A percentile compares a stretch with the other conserved stretches of the same genome.
phyloP scores from a whole-genome alignment of 2,113 vertebrate genomes.

The Platichthys stellatus region DNA sequence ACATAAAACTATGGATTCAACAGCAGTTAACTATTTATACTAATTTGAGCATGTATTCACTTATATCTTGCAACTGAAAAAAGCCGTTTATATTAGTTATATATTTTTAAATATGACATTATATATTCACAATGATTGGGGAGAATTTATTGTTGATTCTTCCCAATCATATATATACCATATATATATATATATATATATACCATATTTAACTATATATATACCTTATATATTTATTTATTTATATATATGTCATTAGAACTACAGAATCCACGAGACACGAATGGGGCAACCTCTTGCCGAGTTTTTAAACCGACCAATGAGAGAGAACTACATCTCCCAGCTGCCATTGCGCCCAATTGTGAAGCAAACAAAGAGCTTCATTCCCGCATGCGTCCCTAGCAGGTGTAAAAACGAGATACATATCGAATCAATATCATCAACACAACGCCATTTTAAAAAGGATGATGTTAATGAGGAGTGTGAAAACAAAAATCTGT shows the following conservation, averaged over 20 bases:
- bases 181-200: too few relatives aligned
- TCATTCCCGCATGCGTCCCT: background rate
- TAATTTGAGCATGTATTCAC: too few relatives aligned
- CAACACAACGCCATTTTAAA: rapidly evolving
- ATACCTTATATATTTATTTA: too few relatives aligned
- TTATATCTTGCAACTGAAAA: background rate
- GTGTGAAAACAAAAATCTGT: rapidly evolving
- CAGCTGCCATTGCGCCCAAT: constrained; percentile 15
- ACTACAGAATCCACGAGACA: background rate
- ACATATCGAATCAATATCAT: too few relatives aligned
- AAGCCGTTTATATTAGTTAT: background rate
- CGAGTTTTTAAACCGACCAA: background rate
- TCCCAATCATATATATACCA: too few relatives aligned
- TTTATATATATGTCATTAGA: background rate
- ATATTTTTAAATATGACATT: too few relatives aligned
- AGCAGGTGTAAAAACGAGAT: background rate
- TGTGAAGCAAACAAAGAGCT: constrained; percentile 32
- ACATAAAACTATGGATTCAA: background rate
- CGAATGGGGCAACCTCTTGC: background rate
- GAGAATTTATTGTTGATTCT: too few relatives aligned
- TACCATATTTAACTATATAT: too few relatives aligned
- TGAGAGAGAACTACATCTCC: constrained; percentile 55
- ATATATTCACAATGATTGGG: too few relatives aligned
- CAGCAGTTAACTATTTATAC: too few relatives aligned
- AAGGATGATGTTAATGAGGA: background rate